These are phyloP conservation scores for Zaprionus ornatus DNA, from an alignment of 1,140 invertebrate species.

Conservation along the genomic window DNA sequence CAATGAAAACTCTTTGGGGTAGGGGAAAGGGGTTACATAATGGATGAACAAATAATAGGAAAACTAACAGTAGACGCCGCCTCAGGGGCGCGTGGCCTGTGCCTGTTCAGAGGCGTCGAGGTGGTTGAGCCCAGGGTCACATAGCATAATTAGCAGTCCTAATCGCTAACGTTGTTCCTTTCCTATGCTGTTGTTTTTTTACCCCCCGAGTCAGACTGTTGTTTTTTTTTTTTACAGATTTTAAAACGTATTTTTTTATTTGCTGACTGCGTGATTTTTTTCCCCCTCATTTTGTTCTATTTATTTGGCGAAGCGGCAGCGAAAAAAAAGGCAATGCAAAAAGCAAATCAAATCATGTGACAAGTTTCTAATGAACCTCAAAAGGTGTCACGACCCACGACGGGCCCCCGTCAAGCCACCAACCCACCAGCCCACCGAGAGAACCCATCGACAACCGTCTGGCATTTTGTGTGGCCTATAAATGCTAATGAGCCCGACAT, in stretches of 20 bases:
- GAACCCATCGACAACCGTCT: background rate
- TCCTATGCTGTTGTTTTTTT: slow-evolving; percentile 8
- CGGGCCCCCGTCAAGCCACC: background rate
- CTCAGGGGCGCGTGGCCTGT: slow-evolving; percentile 68
- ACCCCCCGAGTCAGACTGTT: background rate
- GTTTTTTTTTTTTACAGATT: slow-evolving; percentile 8
- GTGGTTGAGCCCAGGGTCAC: slow-evolving; percentile 54
- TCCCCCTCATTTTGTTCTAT: slow-evolving; percentile 16
- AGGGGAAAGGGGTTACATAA: slow-evolving; percentile 17
- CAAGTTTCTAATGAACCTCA: slow-evolving; percentile 81
- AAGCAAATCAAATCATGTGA: slow-evolving; percentile 77
- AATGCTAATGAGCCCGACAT: slow-evolving; percentile 72
- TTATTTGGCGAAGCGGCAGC: background rate
- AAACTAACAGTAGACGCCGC: slow-evolving; percentile 20
- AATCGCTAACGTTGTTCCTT: slow-evolving; percentile 42
- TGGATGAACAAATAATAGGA: slow-evolving; percentile 22
- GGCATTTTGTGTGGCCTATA: slow-evolving; percentile 75
- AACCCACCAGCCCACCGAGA: slow-evolving; percentile 17
- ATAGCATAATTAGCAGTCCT: slow-evolving; percentile 75
- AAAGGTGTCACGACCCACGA: slow-evolving; percentile 41
- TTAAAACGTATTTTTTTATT: slow-evolving; percentile 24
- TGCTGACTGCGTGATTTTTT: slow-evolving; percentile 18
- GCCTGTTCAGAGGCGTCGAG: slow-evolving; percentile 41
- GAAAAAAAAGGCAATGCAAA: background rate
- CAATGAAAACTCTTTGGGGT: slow-evolving; percentile 52